phyloP scores from a whole-genome alignment of 2,797 vertebrate species.

The Tenualosa thibaudeaui region DNA sequence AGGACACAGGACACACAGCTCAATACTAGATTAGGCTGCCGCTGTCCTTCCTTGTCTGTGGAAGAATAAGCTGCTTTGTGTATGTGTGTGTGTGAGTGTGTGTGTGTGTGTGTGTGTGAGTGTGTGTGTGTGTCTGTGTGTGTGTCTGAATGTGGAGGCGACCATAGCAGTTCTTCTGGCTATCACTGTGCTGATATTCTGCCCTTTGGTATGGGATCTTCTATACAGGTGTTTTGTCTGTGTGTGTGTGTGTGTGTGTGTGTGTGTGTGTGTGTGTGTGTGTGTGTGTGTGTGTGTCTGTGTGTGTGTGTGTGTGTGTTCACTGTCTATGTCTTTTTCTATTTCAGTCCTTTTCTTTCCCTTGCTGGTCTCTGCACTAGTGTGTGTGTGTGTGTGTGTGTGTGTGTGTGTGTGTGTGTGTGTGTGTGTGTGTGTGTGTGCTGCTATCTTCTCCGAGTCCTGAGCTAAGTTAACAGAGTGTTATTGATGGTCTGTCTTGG shows the following conservation, averaged over 20 bases:
- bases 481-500: neutral
- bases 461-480: neutral
- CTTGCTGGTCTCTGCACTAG: too few relatives aligned
- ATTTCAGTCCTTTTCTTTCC: too few relatives aligned
- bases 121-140: neutral
- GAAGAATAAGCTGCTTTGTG: conserved; percentile 1
- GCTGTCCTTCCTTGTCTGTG: neutral
- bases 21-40: neutral
- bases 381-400: neutral
- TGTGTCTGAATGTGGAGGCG: neutral
- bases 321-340: neutral
- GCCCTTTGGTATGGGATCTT: neutral
- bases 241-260: neutral
- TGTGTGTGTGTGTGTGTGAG: neutral
- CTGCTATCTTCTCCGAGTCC: neutral
- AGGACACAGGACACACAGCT: neutral
- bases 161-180: neutral
- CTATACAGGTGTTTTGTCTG: too few relatives aligned
- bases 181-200: neutral
- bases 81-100: neutral
- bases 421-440: neutral
- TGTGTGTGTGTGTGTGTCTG: neutral
- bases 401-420: neutral
- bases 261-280: neutral
- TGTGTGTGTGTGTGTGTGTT: neutral